phyloP scores from a whole-genome alignment of 2,888 invertebrate genomes.

The Drosophila anomelani region DNA sequence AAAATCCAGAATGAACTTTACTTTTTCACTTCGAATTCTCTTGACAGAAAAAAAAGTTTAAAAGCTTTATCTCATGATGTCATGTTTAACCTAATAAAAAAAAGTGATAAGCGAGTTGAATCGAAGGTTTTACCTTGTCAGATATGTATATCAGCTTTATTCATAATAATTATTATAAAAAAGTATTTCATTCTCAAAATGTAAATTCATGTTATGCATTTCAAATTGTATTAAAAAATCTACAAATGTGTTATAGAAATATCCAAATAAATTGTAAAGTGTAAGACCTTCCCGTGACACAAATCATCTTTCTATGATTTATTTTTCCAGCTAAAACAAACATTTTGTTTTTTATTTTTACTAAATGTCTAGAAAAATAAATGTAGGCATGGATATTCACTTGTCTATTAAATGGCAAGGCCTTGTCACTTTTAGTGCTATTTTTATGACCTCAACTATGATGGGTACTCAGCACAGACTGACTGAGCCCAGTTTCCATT shows the following conservation, averaged over 20 bases:
- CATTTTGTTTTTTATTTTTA: constrained; percentile 3
- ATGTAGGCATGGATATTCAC: neutral
- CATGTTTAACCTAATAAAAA: constrained; percentile 4
- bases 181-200: neutral
- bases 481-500: constrained; percentile 29
- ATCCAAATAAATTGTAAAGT: neutral
- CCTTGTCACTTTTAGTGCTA: constrained; percentile 20
- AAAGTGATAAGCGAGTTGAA: constrained; percentile 8
- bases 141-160: neutral
- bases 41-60: neutral
- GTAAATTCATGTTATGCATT: neutral
- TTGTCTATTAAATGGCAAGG: constrained; percentile 5
- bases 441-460: constrained; percentile 32
- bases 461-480: constrained; percentile 7
- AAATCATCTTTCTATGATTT: neutral
- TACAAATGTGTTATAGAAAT: neutral
- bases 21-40: neutral
- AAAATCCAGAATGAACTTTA: neutral
- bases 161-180: neutral
- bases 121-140: constrained; percentile 1
- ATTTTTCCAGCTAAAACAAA: neutral
- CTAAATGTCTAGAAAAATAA: constrained; percentile 1
- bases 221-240: neutral
- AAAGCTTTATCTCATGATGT: constrained; percentile 16
- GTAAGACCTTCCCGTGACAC: neutral